Evolutionary conservation across 2,797 vertebrate genomes (phyloP), one percentile per base, ranked within the genome.

Genomic region (Pseudomugil tenellus): DNA sequence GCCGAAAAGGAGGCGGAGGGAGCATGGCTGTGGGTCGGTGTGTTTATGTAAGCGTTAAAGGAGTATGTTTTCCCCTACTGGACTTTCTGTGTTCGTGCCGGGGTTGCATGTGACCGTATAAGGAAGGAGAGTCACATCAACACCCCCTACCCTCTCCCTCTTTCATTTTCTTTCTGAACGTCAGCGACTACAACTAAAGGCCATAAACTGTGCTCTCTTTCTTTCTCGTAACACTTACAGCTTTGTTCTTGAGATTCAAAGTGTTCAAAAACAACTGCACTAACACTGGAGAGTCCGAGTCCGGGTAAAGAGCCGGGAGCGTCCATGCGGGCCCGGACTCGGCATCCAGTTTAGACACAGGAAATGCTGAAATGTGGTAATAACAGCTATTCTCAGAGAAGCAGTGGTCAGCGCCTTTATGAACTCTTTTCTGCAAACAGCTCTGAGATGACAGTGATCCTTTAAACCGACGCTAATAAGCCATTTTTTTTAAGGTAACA

Each of bases 31-130:
- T 19, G 77, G 76, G 81, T 37, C 53, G 56, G 49, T 67, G 82
- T 94, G 92, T 95, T 94, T 93, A 93, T 84, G 85, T 32, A 89
- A 93, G 92, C 84, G 87, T 78, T 79, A 89, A 92, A 87, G 87
- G 88, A 91, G 83, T 80, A 84, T 90, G 83, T 87, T 92, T 91
- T 90, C 80, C 68, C 81, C 54, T 73, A 71, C 70, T 72, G 73
- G 71, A 79, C 79, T 79, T 53, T 79, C 67, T 74, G 73, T 75
- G 85, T 87, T 70, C 3, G 16, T 56, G 81, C 83, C 91, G 89
- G 65, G 81, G 77, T 83, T 85, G 78, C 83, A 80, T 90, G 87
- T 93, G 92, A 93, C 94, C 91, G 72, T 94, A 94, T 86, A 95
- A 92, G 94, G 93, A 92, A 69, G 87, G 68, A 81, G 85, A 88